Evolutionary conservation across 2,113 vertebrate genomes (phyloP).

Genomic region (Pogonocichla stellata): DNA sequence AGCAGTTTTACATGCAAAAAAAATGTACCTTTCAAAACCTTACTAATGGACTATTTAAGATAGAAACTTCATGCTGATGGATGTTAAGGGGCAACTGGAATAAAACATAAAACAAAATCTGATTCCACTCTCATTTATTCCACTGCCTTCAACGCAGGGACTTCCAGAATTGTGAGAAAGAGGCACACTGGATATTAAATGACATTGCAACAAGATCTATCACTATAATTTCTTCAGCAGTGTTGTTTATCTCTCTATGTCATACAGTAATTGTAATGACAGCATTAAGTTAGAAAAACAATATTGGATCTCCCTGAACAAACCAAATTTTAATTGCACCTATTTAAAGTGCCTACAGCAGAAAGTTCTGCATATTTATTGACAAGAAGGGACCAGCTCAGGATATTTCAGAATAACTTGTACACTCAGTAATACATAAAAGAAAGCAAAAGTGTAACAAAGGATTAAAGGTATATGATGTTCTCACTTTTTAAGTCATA

Average conservation of each 20-base stretch:
- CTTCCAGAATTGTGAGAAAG: neutral
- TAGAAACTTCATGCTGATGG: neutral
- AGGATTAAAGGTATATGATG: neutral
- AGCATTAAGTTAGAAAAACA: neutral
- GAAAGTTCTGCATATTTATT: neutral
- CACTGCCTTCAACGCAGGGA: neutral
- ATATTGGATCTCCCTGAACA: neutral
- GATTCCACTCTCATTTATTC: neutral
- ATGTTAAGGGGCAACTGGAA: neutral
- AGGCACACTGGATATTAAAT: neutral
- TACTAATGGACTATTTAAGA: neutral
- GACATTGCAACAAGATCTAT: neutral
- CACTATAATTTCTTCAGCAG: neutral
- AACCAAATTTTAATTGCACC: neutral
- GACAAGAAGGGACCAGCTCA: neutral
- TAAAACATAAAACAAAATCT: neutral
- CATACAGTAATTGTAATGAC: neutral
- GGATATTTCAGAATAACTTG: neutral
- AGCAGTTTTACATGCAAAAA: neutral
- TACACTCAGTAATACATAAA: neutral
- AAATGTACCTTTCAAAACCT: neutral
- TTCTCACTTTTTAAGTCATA: neutral
- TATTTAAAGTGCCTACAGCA: neutral
- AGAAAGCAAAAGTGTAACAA: neutral
- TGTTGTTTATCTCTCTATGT: neutral